phyloP scores from a whole-genome alignment of 2,888 invertebrate genomes.

The Spilosoma lubricipeda region DNA sequence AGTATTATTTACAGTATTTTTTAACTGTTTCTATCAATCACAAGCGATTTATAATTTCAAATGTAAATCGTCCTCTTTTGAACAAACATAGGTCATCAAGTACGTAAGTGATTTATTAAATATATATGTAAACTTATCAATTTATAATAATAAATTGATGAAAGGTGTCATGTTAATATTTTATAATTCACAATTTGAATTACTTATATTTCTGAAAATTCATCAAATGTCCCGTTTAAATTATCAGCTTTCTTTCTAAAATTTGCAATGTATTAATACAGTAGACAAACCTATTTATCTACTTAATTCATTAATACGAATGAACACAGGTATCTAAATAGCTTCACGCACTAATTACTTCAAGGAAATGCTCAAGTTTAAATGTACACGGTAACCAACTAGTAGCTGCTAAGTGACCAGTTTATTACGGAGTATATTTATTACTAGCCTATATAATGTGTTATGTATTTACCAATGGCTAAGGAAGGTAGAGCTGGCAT shows the following conservation, averaged over 20 bases:
- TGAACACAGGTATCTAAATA: slow-evolving; percentile 9
- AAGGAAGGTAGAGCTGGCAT: neutral
- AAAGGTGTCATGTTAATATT: too few species aligned
- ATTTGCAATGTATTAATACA: neutral
- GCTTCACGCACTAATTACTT: slow-evolving; percentile 21
- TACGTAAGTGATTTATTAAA: neutral
- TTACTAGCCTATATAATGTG: neutral
- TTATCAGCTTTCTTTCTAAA: neutral
- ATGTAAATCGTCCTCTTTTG: neutral
- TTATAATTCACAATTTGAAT: too few species aligned
- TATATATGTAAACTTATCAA: too few species aligned
- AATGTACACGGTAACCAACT: neutral
- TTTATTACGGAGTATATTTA: slow-evolving; percentile 10
- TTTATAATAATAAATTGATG: neutral
- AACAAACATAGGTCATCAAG: neutral
- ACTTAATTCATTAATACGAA: neutral
- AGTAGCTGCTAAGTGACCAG: neutral
- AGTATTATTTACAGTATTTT: neutral
- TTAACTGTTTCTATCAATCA: neutral
- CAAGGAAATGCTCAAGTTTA: slow-evolving; percentile 27
- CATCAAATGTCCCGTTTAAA: neutral
- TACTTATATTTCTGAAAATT: neutral
- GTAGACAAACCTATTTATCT: neutral
- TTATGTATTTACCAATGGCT: neutral
- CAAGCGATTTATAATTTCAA: neutral